These are phyloP conservation scores for Stigmatopora argus DNA, from an alignment of 2,113 vertebrate species.

Conservation along the genomic window DNA sequence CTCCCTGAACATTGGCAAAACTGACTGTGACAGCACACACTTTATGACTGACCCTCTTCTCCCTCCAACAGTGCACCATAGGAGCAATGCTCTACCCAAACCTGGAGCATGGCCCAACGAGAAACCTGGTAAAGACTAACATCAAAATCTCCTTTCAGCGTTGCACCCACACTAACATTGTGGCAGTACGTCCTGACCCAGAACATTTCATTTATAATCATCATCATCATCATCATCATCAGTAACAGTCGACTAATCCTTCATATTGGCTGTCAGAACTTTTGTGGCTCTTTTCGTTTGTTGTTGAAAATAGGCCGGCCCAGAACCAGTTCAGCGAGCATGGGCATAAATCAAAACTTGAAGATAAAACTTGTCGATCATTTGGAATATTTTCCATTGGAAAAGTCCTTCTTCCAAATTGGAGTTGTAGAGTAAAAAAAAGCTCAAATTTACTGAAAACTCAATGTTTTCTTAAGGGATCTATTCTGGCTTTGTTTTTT, in stretches of 20 bases:
- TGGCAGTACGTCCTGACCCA: conserved; percentile 17
- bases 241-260: conserved; percentile 24
- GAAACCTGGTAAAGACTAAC: conserved; percentile 62
- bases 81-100: conserved; percentile 54
- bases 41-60: conserved; percentile 54
- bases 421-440: too few relatives aligned
- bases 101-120: conserved; percentile 42
- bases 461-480: too few relatives aligned
- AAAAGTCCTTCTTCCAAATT: neutral
- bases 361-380: neutral
- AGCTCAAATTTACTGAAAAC: too few relatives aligned
- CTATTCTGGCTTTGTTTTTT: too few relatives aligned
- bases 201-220: conserved; percentile 10
- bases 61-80: conserved; percentile 56
- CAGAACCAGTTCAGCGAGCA: neutral
- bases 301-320: conserved; percentile 12
- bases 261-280: conserved; percentile 24
- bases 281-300: conserved; percentile 31
- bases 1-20: neutral
- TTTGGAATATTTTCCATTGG: neutral
- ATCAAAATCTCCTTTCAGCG: conserved; percentile 34
- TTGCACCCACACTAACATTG: conserved; percentile 47
- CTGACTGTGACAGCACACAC: neutral
- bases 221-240: conserved; percentile 23
- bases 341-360: neutral